Evolutionary conservation across 2,888 invertebrate species (phyloP), one percentile per base, ranked within the genome.

Genomic region (Drosophila austrosaltans): DNA sequence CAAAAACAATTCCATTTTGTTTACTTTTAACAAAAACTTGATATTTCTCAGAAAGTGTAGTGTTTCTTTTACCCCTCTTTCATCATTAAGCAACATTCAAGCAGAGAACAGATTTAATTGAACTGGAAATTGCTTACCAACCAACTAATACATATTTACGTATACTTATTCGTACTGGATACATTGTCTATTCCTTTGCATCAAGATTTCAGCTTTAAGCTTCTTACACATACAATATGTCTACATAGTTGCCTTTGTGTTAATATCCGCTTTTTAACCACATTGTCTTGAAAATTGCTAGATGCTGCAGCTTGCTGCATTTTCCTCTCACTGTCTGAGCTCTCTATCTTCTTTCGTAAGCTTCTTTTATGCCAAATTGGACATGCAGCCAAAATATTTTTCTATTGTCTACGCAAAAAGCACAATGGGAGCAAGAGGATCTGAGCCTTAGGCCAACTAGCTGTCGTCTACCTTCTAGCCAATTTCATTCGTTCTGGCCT

Each of bases 301-400:
- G 7, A 53, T 36, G 36, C 36, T 36, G 36, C 36, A 36, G 8
- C 36, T 36, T 8, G 5, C 16, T 42, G 42, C 42, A 16, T 42
- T 25, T 7, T 8, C 25, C 4, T 4, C 25, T 1, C 1, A 10
- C 48, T 25, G 25, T 48, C 48, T 8, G 22, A 48, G 48, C 48
- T 25, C 48, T 48, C 22, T 8, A 20, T 48, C 48, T 22, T 36
- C 10, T 36, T 36, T 36, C 36, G 8, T 25, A 48, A 48, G 48
- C 48, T 48, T 48, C 44, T 48, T 22, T 22, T 36, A 39, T 22
- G 39, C 57, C 30, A 57, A 57, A 39, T 36, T 57, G 57, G 57
- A 48, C 57, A 39, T 39, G 22, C 16, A 57, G 12, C 16, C 57
- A 57, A 39, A 57, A 39, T 57, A 22, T 12, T 22, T 22, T 57